These are phyloP conservation scores for Aleiodes leptofemur DNA, from an alignment of 2,888 invertebrate species.

Conservation along the genomic window DNA sequence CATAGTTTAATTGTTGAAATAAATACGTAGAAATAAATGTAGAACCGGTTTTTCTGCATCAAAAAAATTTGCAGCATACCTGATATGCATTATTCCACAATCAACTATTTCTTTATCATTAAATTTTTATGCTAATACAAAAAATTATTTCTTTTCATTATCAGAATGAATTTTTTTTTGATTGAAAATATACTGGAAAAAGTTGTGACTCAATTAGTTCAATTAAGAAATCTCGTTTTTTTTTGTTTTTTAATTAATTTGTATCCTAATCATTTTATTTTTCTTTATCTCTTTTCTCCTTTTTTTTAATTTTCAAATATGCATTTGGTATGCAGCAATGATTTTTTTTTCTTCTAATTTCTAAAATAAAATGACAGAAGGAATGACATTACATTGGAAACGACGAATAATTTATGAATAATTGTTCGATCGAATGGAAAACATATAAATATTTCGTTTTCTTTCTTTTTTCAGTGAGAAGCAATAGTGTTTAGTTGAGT, in stretches of 20 bases:
- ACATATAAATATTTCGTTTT: conserved; percentile 19
- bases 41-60: not conserved
- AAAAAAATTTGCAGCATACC: conserved; percentile 10
- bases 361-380: conserved; percentile 4
- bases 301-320: not conserved
- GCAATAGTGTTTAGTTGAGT: no score
- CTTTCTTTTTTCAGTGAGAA: not conserved
- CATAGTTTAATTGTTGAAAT: not conserved
- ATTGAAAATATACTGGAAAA: no score
- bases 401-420: conserved; percentile 8
- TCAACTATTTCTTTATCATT: not conserved
- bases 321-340: conserved; percentile 22
- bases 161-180: no score
- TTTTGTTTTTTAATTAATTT: not conserved
- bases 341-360: not conserved
- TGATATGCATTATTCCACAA: not conserved
- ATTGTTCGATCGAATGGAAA: conserved; percentile 17
- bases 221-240: no score
- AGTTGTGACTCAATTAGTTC: no score
- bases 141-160: not conserved
- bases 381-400: conserved; percentile 17
- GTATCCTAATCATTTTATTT: no score
- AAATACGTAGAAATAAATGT: conserved; percentile 8
- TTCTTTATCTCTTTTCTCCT: not conserved
- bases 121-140: not conserved